Base-by-base conservation (phyloP, 2,113 vertebrate species). In the Nyctereutes procyonoides region DNA sequence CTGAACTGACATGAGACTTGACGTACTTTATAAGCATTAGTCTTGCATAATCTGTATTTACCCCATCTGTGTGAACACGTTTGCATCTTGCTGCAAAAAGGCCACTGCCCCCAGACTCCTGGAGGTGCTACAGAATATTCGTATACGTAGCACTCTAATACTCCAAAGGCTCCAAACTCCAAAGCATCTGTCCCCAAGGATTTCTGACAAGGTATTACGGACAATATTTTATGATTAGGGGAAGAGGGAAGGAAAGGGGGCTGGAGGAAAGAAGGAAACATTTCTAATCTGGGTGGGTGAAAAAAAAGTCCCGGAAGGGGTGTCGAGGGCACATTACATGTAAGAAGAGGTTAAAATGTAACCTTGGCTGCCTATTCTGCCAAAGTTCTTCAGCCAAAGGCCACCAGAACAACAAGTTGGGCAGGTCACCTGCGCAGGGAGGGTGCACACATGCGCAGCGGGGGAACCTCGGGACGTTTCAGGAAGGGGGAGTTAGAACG, bases 381-480 rank as follows among this genome's bases (percentile, higher is more conserved):
- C 51, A 35, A 19, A 20, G 32, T 10, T 53, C 65, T 93, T 43
- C 35, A 85, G 8, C 8, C n/a, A 38, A 92, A 81, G 38, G 8
- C 28, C 48, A 35, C 17, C 38, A 48, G 55, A 62, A 71, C 48
- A 1, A 11, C 19, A 53, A 5, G 26, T 12, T 55, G 48, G 22
- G 48, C 30, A 48, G 19, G 16, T 30, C 17, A 14, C 56, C 74
- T 92, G n/a, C 8, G 11, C 43, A 10, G 48, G n/a, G 7, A 85
- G 62, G 55, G 26, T 62, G 38, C 83, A 60, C 83, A 60, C 9
- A 2, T 20, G 4, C 1, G 35, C 55, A 28, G 30, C 10, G 55
- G 65, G 62, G 32, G 35, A 51, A 19, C 22, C 2, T 2, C 1
- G 0, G 3, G 13, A 13, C 4, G 8, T n/a, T 13, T 73, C 35